Evolutionary conservation across 1,140 invertebrate species (phyloP), one percentile per base, ranked within the genome.

Genomic region (Bombus sylvicola): DNA sequence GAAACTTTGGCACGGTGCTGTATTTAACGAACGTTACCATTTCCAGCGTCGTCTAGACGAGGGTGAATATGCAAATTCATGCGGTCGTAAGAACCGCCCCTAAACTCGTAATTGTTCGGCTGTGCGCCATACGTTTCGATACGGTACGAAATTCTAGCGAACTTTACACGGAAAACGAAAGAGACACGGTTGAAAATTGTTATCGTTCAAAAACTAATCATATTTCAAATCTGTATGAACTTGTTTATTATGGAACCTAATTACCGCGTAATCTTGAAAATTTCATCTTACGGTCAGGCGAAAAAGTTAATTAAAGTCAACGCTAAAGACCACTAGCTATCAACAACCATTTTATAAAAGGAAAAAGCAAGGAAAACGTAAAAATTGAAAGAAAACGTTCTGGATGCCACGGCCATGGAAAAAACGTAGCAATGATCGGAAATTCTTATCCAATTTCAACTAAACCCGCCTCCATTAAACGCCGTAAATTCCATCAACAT

Each of bases 11-110:
- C 18, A 25, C 0, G 34, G 31, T 22, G 18, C 18, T 37, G 34
- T 25, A 62, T 64, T 41, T 64, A 77, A 77, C 75, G 75, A 77
- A 62, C 75, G 28, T 31, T n/a, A 9, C 8, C 25, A 47, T 76
- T 59, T 76, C 74, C 25, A 37, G 25, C 5, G 34, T 37, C 53
- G 74, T 76, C 53, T 39, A 76, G 47, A 76, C 53, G 28, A 13
- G 53, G 74, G 31, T 34, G 57, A 18, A 9, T 39, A 64, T 77
- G 57, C 75, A 77, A 77, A 77, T 77, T 77, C 57, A n/a, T 64
- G 34, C 34, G 53, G 28, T 77, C 75, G 75, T n/a, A 77, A 62
- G 57, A 41, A 41, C 37, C 28, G 28, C 18, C 75, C 34, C 34
- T 43, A 77, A 77, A 43, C 39, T 43, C 28, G 57, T 64, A 64